Base-by-base conservation (phyloP, 1,140 invertebrate species). In the Micrasema minimum region DNA sequence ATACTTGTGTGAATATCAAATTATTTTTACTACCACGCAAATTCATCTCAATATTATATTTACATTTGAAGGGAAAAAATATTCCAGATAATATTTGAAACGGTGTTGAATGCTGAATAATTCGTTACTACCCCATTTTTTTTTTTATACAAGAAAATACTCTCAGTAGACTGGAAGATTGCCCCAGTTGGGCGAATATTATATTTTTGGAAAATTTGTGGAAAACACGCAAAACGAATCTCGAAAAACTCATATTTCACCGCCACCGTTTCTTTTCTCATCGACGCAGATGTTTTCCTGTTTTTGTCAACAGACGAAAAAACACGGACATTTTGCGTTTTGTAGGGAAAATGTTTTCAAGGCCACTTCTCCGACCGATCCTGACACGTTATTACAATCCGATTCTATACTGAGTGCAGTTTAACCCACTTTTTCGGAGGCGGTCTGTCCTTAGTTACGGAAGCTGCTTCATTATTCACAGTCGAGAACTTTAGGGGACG, bases 221-320 rank as follows among this genome's bases (percentile, higher is more conserved):
- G 53, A 57, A 57, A 57, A 57, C 53, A 57, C 37, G 53, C 31
- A 57, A 57, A 57, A 14, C 53, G 53, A 57, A 57, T 57, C 53
- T 57, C 53, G 53, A 57, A 23, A 57, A 57, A 57, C 53, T 57
- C 53, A 57, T 57, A 57, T 57, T 57, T 57, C 31, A 57, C 53
- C 11, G 37, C n/a, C n/a, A n/a, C n/a, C n/a, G 53, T 57, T 57
- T 57, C 53, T 57, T 57, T 57, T 57, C 53, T 57, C 53, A 6
- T 57, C 20, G 53, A 57, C 53, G 26, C 53, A 57, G 53, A 57
- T 57, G 53, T 57, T 57, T 57, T 57, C 53, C 53, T 57, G 53
- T 57, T 57, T 57, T 57, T 57, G 53, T 57, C 53, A 57, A 57
- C 53, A 57, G 26, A 35, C 26, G 37, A 23, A 31, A 57, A 57